phyloP scores from a whole-genome alignment of 1,140 invertebrate species.

The Platyura marginata region DNA sequence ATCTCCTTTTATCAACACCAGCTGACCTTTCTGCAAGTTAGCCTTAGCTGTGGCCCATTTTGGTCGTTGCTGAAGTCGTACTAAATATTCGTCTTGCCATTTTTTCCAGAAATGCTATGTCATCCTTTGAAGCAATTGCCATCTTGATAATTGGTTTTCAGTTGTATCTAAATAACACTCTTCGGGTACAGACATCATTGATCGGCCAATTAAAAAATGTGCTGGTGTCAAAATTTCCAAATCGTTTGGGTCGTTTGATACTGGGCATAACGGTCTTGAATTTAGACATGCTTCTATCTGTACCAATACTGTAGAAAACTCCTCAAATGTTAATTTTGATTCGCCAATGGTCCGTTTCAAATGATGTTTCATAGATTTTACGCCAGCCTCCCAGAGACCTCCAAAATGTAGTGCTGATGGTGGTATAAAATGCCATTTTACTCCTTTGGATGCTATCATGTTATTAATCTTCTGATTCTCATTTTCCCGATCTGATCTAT shows the following conservation, averaged over 20 bases:
- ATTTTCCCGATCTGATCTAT: not conserved
- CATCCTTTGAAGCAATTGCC: not conserved
- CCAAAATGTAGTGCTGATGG: constrained; percentile 19
- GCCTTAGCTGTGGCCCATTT: constrained; percentile 9
- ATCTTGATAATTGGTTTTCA: not conserved
- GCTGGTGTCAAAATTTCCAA: constrained; percentile 9
- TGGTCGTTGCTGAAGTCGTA: constrained; percentile 9
- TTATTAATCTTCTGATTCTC: too few species aligned
- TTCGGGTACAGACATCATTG: constrained; percentile 6
- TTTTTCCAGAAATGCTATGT: constrained; percentile 11
- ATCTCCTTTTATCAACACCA: constrained; percentile 18
- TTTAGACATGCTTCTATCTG: constrained; percentile 13
- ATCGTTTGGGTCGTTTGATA: constrained; percentile 8
- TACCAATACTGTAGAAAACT: constrained; percentile 11
- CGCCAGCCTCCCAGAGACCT: constrained; percentile 19
- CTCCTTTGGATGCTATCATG: not conserved
- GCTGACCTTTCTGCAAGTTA: not conserved
- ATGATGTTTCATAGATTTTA: constrained; percentile 9
- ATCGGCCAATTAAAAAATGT: constrained; percentile 9
- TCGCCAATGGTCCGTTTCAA: too few species aligned
- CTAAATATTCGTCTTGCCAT: constrained; percentile 16
- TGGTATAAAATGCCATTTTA: constrained; percentile 22
- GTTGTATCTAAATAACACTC: not conserved
- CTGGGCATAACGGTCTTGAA: constrained; percentile 7
- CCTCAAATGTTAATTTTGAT: constrained; percentile 12